Evolutionary conservation across 2,888 invertebrate species (phyloP), one percentile per base, ranked within the genome.

Genomic region (Drosophila mulleri): DNA sequence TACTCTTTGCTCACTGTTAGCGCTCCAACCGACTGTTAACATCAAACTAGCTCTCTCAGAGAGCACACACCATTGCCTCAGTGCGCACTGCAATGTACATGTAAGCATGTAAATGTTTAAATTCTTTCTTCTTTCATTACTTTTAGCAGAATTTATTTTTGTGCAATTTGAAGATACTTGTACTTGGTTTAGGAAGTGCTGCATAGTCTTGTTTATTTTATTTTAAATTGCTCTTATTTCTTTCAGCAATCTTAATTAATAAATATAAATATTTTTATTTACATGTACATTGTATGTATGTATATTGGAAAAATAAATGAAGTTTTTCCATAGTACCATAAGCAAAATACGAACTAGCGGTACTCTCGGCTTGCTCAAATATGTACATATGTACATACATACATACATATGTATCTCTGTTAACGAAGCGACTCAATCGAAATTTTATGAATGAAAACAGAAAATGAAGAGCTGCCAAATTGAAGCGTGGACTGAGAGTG

Each of bases 371-470:
- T 41, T 63, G 71, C 56, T 56, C 59, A 63, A 52, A 63, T 39
- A n/a, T n/a, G n/a, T n/a, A n/a, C n/a, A n/a, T n/a, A n/a, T n/a
- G n/a, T n/a, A n/a, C n/a, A n/a, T n/a, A n/a, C n/a, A n/a, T n/a
- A n/a, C n/a, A n/a, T n/a, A n/a, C n/a, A n/a, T n/a, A n/a, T n/a
- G n/a, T n/a, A 47, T 54, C 56, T 47, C 44, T 52, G 56, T 66
- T 53, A 65, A 54, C 65, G 58, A 54, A 39, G 42, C 73, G 53
- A 18, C 42, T 37, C 32, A 35, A 48, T 39, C 39, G 45, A 64
- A 58, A 64, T 58, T 58, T 72, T 72, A 72, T 72, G 71, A 72
- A 72, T 72, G 71, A 64, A 72, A 64, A 48, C 20, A 14, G 42
- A 58, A 72, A 58, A 58, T 41, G 18, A 72, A 63, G 52, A 56